Base-by-base conservation (phyloP, 2,888 invertebrate species). In the Xanthia togata region DNA sequence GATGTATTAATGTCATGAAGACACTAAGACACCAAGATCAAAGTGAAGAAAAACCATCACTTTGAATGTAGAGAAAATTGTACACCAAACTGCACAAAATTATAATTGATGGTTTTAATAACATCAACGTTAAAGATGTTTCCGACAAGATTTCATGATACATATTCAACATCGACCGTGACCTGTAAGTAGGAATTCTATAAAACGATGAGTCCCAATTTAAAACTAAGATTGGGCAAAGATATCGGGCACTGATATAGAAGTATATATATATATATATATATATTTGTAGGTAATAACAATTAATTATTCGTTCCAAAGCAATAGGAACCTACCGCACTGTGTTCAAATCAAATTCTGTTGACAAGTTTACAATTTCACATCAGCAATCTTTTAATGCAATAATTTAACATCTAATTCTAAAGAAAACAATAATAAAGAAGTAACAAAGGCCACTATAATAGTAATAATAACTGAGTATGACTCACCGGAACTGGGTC, bases 401-500 rank as follows among this genome's bases (percentile, higher is more conserved):
- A 20, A 20, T 2, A 50, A 50, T 20, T 50, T 23, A 8, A 9
- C 53, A 53, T 53, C 23, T 23, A 23, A 53, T 53, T 23, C 23
- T 53, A 23, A 53, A 50, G 38, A 38, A 4, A 38, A 38, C 38
- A 38, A 38, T 38, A 38, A 38, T 38, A 38, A 38, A 5, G 38
- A 4, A 38, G 38, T 38, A 38, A 38, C 38, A 38, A 38, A 38
- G 38, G 38, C 38, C 38, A 38, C 5, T 38, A 38, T 4, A 5
- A 38, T 38, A 26, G 23, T 23, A 53, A 14, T 26, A 72, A 31
- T 31, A 74, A 62, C 9, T 57, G 68, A 44, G 9, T 23, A 0
- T 26, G 80, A 97, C 97, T 97, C 94, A 98, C 98, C 98, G 95
- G 98, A 98, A 94, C 98, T 98, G 9, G 98, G 98, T 90, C 98